phyloP scores from a whole-genome alignment of 2,113 vertebrate species.

The Oncorhynchus clarkii region DNA sequence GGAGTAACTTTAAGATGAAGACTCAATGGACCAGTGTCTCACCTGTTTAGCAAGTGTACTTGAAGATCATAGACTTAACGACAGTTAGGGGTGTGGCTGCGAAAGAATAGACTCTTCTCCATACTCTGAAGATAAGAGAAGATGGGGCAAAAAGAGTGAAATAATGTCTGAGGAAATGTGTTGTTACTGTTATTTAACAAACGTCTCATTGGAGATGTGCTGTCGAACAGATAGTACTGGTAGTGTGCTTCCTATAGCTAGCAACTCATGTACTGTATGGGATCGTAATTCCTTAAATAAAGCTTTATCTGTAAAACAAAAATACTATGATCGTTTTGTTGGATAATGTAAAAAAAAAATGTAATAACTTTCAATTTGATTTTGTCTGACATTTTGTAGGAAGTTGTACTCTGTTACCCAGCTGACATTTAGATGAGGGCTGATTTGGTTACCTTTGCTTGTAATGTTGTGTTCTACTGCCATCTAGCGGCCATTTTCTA shows the following conservation, averaged over 20 bases:
- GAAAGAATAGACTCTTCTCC: not conserved
- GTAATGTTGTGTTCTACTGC: too few relatives aligned
- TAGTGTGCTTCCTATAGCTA: conserved; percentile 1
- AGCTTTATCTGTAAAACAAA: conserved; percentile 40
- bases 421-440: too few relatives aligned
- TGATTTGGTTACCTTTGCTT: too few relatives aligned
- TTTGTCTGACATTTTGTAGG: not conserved
- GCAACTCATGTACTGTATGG: conserved; percentile 39
- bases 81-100: not conserved
- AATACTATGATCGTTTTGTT: conserved; percentile 6
- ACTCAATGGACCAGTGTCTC: conserved; percentile 21
- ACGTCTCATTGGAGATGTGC: conserved; percentile 45
- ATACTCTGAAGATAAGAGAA: conserved; percentile 13
- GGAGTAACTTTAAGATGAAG: conserved; percentile 59
- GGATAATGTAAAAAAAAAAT: not conserved
- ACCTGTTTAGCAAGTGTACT: conserved; percentile 26
- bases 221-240: conserved; percentile 23
- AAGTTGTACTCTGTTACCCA: too few relatives aligned
- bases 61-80: conserved; percentile 21
- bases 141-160: not conserved
- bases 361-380: not conserved
- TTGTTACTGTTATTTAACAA: conserved; percentile 53
- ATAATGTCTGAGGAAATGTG: conserved; percentile 27
- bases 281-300: conserved; percentile 64
- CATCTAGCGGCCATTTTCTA: too few relatives aligned